Evolutionary conservation across 2,888 invertebrate species (phyloP).

Genomic region (Ctena decussata): DNA sequence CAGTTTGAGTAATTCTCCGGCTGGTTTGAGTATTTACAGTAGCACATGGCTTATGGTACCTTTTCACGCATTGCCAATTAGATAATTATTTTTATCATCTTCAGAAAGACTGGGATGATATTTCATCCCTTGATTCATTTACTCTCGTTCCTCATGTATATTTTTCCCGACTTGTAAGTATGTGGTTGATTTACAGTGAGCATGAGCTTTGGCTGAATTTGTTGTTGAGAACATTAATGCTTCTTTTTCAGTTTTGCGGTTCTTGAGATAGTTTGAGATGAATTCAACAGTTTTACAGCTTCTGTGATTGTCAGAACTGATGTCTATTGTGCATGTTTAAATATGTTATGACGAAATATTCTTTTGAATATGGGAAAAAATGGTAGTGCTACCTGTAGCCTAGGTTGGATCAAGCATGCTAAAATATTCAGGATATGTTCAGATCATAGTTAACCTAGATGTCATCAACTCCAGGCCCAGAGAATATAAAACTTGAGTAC

Average conservation of each 20-base stretch:
- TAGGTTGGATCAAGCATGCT: no score
- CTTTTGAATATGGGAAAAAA: no score
- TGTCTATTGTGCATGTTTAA: background rate
- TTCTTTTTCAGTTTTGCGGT: background rate
- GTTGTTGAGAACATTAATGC: background rate
- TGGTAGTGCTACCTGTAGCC: no score
- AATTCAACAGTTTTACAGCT: background rate
- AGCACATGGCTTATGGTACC: no score
- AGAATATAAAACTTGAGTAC: no score
- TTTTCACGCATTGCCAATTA: no score
- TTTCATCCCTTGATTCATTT: slow-evolving; percentile 62
- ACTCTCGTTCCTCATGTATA: slow-evolving; percentile 59
- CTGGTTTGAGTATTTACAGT: no score
- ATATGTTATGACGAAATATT: no score
- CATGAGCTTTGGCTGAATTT: slow-evolving; percentile 7
- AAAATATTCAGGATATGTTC: no score
- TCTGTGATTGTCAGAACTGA: background rate
- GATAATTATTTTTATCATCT: background rate
- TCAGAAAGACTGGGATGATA: slow-evolving; percentile 36
- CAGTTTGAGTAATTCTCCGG: no score
- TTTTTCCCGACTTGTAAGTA: background rate
- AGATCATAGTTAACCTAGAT: no score
- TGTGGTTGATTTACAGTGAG: background rate
- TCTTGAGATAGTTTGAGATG: background rate
- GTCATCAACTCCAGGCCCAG: no score